phyloP scores from a whole-genome alignment of 53 echinoderm and acorn worm species.

The Paelopatides confundens region DNA sequence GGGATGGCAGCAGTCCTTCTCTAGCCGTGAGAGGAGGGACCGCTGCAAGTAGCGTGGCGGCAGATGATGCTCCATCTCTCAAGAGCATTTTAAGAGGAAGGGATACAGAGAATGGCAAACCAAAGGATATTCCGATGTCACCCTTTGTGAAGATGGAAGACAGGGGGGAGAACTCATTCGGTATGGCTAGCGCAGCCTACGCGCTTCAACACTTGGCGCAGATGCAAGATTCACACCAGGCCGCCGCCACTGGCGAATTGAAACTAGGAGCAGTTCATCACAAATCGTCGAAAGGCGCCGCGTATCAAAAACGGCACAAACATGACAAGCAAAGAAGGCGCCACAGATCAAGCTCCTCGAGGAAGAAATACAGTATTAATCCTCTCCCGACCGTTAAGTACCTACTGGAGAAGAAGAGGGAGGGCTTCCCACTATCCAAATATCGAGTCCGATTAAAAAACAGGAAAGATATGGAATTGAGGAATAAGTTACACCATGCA shows the following conservation, averaged over 20 bases:
- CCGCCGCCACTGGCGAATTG: not conserved
- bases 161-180: not conserved
- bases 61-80: constrained; percentile 23
- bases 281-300: not conserved
- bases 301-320: not conserved
- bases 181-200: constrained; percentile 13
- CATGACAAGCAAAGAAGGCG: not conserved
- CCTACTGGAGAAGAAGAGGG: constrained; percentile 37
- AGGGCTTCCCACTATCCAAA: not conserved
- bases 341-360: not conserved
- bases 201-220: constrained; percentile 27
- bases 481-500: not conserved
- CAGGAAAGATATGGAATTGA: not conserved
- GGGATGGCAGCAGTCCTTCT: not conserved
- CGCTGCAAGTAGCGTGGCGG: not conserved
- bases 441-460: not conserved
- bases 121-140: not conserved
- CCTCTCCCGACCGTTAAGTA: constrained; percentile 10
- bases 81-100: constrained; percentile 14
- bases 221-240: constrained; percentile 6
- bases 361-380: not conserved
- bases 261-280: not conserved
- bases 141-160: not conserved
- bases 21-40: not conserved
- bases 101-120: not conserved